Evolutionary conservation across 2,888 invertebrate species (phyloP), one percentile per base, ranked within the genome.

Genomic region (Lasioglossum oenotherae): DNA sequence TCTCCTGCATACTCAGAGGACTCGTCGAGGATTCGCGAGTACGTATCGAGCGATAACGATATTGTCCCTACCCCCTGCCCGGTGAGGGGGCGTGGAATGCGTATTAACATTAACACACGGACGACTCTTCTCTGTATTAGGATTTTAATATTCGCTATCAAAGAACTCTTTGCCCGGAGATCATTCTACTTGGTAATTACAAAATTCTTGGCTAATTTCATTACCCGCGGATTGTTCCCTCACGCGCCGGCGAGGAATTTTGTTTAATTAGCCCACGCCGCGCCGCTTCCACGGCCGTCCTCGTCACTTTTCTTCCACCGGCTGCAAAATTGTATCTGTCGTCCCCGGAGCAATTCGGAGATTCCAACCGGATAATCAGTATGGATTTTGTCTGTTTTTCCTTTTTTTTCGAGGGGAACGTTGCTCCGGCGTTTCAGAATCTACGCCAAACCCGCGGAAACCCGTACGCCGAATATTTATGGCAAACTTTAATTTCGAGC

Each of bases 121-220:
- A n/a, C 46, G 23, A n/a, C 44, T 27, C 49, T 35, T 31, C 23
- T 23, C 35, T 4, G 38, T 19, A 57, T 49, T 74, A 69, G 27
- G 12, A 69, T 38, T 72, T 83, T 80, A 84, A 85, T 85, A 76
- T 80, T 44, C 84, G 10, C 71, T 35, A 31, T 19, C 72, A 60
- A 53, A 79, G 49, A 53, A 53, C n/a, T 35, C 72, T 84, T 83
- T 84, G 80, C 75, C 14, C 71, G 19, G 41, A 46, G 74, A n/a
- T 75, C 46, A 44, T 35, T 72, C 19, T 72, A 69, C 38, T 53
- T 69, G 82, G 41, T 80, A 84, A 85, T 84, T 80, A 74, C 27
- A 57, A 85, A 79, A 85, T 85, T 85, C 84, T 80, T 85, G 75
- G 80, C 74, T 84, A 80, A 60, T 84, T 84, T 79, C 67, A 84